A percentile compares a stretch with the other conserved stretches of the same genome.
These are phyloP conservation scores for Proteles cristata DNA, from an alignment of 2,113 vertebrate species.

Conservation along the genomic window DNA sequence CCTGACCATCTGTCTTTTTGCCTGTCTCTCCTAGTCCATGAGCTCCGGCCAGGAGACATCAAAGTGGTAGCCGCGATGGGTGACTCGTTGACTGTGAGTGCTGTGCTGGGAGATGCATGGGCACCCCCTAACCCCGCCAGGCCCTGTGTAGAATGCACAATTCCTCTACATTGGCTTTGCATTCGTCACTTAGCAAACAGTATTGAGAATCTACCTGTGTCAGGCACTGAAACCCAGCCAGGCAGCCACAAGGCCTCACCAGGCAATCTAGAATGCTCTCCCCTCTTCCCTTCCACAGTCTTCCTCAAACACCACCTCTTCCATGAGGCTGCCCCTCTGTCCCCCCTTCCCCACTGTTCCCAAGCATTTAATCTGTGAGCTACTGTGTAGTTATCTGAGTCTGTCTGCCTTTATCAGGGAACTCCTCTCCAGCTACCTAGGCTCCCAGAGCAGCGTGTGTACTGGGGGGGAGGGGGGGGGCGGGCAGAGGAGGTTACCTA, in stretches of 20 bases:
- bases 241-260: not conserved
- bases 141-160: rapidly evolving
- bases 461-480: rapidly evolving
- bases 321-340: rapidly evolving
- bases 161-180: not conserved
- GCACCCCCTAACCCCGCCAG: not conserved
- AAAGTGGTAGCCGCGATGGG: conserved; percentile 92
- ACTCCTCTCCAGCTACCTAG: not conserved
- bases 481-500: not conserved
- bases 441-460: not conserved
- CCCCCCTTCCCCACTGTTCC: not conserved
- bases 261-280: not conserved
- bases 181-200: not conserved
- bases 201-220: not conserved
- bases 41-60: conserved; percentile 91
- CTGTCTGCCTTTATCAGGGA: not conserved
- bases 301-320: not conserved
- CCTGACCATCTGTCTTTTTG: not conserved
- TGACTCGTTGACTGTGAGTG: conserved; percentile 94
- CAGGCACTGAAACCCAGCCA: not conserved
- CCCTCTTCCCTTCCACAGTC: not conserved
- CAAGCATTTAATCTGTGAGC: not conserved
- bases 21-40: conserved; percentile 87
- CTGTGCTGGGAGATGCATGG: not conserved
- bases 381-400: not conserved